Evolutionary conservation across 1,140 invertebrate genomes (phyloP), one percentile per base, ranked within the genome.

Genomic region (Ceratina calcarata): DNA sequence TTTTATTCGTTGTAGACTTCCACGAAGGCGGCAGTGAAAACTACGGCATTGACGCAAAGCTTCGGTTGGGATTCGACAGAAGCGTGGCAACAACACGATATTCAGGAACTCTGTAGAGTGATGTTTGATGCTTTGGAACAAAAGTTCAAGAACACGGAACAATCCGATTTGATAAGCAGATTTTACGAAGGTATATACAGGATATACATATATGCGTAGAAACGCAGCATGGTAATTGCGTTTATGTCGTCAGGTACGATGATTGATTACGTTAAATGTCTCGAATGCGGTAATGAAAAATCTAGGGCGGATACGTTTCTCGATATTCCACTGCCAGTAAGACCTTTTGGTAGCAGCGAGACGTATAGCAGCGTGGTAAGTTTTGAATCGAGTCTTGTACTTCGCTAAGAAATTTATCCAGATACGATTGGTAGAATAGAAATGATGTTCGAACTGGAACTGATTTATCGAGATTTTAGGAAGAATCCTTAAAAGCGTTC

Each of bases 11-110:
- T 92, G 32, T 88, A 97, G 95, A 97, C 96, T 12, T 97, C 97
- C 71, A 93, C 94, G 18, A 95, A 95, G 86, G 90, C 93, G 61
- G 95, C 97, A 20, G 95, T 98, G 27, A 97, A 98, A 92, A 98
- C 98, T 6, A 98, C 97, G 12, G 96, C 98, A 82, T 92, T 99
- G 60, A 99, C 98, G 1, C 94, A 94, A 79, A 98, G 97, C 91
- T 99, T 99, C 93, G 97, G 97, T 22, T 99, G 98, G 98, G 96
- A 97, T 90, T 96, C 96, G 12, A 96, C 96, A 79, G 97, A 98
- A 92, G 97, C 97, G 0, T 98, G 97, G 97, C 97, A 98, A 83
- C 98, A 98, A 89, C 98, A 98, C 88, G 98, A 98, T 90, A 97
- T 98, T 61, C 97, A 98, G 91, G 98, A 98, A 90, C 91, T 98